Percentiles rank a stretch among this genome's conserved stretches.
Conservation (phyloP, 2,888 invertebrate species). For the Rotaria magnacalcarata region DNA sequence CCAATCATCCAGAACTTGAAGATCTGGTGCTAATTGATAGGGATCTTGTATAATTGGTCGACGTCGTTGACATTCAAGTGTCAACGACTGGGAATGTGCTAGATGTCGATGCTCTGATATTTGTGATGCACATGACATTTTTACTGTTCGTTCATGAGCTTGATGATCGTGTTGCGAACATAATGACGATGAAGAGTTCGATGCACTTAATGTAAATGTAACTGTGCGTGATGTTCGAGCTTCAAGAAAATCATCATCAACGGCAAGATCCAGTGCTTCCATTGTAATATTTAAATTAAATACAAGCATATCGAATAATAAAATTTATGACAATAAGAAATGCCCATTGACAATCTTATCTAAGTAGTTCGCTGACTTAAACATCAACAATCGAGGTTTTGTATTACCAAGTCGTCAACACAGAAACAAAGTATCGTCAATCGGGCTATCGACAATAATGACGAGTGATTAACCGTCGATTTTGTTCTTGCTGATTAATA, state of each 20-base stretch:
- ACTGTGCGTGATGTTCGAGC: not conserved
- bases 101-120: not conserved
- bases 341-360: not conserved
- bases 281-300: not conserved
- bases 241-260: not conserved
- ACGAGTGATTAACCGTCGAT: not conserved
- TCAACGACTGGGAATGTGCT: not conserved
- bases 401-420: not conserved
- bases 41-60: slow-evolving; percentile 1
- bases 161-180: not conserved
- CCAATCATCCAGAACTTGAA: slow-evolving; percentile 1
- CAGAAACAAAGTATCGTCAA: not conserved
- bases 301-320: not conserved
- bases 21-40: not conserved
- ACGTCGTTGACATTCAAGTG: not conserved
- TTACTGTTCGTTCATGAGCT: too few species aligned
- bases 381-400: not conserved
- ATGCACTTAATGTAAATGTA: not conserved
- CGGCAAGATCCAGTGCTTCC: not conserved
- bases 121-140: not conserved
- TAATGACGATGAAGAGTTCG: not conserved
- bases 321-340: not conserved
- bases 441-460: not conserved
- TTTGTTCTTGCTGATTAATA: not conserved
- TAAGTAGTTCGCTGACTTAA: not conserved